These are phyloP conservation scores for Poecilia latipinna DNA, from an alignment of 2,113 vertebrate species.

Conservation along the genomic window DNA sequence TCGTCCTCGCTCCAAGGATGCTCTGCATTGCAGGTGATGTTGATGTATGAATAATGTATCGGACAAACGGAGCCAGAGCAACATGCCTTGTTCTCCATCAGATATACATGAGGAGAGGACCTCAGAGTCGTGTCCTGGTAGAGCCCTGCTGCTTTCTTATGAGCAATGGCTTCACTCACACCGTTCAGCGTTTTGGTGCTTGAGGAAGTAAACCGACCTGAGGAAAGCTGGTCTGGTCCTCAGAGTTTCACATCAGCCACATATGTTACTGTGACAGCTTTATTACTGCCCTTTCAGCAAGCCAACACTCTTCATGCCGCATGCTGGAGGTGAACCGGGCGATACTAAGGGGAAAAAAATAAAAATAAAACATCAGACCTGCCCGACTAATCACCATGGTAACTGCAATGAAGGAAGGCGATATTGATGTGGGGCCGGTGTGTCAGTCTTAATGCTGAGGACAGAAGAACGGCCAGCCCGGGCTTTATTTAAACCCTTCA, in stretches of 20 bases:
- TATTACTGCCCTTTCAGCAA: constrained; percentile 57
- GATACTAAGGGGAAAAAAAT: constrained; percentile 43
- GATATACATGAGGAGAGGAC: background rate
- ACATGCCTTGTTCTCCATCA: constrained; percentile 22
- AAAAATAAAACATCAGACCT: constrained; percentile 10
- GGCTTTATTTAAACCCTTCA: background rate
- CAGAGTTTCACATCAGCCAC: constrained; percentile 42
- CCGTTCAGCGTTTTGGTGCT: background rate
- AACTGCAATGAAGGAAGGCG: constrained; percentile 55
- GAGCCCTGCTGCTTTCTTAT: background rate
- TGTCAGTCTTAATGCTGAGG: constrained; percentile 29
- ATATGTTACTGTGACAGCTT: constrained; percentile 69
- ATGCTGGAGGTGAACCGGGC: constrained; percentile 46
- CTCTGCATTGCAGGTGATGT: constrained; percentile 73
- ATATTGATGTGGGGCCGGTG: constrained; percentile 50
- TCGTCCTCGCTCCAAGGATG: constrained; percentile 29
- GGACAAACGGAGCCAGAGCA: constrained; percentile 5
- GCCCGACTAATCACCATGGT: constrained; percentile 69
- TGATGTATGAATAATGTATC: constrained; percentile 73
- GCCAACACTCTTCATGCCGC: constrained; percentile 38
- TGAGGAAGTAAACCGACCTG: background rate
- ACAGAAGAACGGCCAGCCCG: constrained; percentile 16
- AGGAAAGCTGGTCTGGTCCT: constrained; percentile 28
- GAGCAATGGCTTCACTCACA: background rate
- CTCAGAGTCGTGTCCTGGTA: background rate